Evolutionary conservation across 2,797 vertebrate genomes (phyloP).

Genomic region (Somateria mollissima): DNA sequence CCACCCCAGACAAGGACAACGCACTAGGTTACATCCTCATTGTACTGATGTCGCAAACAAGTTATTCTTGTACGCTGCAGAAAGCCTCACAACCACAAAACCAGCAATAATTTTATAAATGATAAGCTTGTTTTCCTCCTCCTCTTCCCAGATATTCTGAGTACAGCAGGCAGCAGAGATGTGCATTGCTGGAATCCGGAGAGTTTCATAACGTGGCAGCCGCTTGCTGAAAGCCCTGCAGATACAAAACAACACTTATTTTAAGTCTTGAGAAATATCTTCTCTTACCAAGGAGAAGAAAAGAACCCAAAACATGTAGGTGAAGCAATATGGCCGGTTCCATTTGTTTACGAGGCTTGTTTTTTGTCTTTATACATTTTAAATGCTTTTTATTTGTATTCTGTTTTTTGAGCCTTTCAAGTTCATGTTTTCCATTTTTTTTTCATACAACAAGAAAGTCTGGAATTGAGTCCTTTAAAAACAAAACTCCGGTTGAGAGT

Average conservation of each 20-base stretch:
- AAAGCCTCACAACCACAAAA: conserved; percentile 54
- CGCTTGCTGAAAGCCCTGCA: conserved; percentile 50
- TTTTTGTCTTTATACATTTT: background rate
- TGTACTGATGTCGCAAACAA: conserved; percentile 34
- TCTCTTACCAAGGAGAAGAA: conserved; percentile 26
- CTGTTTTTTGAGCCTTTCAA: conserved; percentile 30
- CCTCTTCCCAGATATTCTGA: background rate
- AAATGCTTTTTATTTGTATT: conserved; percentile 34
- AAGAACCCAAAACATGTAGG: conserved; percentile 17
- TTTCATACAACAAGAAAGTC: conserved; percentile 29
- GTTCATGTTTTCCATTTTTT: background rate
- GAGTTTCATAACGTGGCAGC: conserved; percentile 47
- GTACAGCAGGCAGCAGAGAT: conserved; percentile 25
- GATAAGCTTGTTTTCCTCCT: conserved; percentile 59
- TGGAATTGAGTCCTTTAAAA: conserved; percentile 44
- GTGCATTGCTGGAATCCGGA: conserved; percentile 55
- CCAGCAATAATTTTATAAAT: conserved; percentile 58
- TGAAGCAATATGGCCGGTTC: conserved; percentile 49
- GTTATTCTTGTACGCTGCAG: conserved; percentile 20
- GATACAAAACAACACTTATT: conserved; percentile 53
- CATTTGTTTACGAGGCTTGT: conserved; percentile 31
- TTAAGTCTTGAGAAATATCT: conserved; percentile 59
- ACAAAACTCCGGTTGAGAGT: background rate
- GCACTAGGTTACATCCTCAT: background rate
- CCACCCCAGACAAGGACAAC: background rate